Evolutionary conservation across 2,113 vertebrate genomes (phyloP).

Genomic region (Ophthalmolycus amberensis): DNA sequence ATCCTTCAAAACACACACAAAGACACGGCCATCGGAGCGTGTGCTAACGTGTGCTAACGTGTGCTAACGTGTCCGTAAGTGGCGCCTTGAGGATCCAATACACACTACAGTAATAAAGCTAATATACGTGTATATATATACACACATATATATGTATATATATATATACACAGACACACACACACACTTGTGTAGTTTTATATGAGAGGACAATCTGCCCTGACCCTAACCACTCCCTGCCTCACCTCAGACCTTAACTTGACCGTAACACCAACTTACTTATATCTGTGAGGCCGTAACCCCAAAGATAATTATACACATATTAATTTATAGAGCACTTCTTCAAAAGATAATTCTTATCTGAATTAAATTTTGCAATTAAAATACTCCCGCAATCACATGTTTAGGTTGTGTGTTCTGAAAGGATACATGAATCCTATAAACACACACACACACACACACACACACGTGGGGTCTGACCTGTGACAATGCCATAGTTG

Average conservation of each 20-base stretch:
- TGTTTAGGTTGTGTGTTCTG: slow-evolving; percentile 5
- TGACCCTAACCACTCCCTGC: neutral
- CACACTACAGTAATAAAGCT: slow-evolving; percentile 16
- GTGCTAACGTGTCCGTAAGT: slow-evolving; percentile 32
- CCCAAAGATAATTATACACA: neutral
- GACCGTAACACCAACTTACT: neutral
- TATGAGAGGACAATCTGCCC: neutral
- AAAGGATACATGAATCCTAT: slow-evolving; percentile 18
- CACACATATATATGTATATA: neutral
- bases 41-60: slow-evolving; percentile 43
- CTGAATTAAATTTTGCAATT: neutral
- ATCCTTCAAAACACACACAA: slow-evolving; percentile 54
- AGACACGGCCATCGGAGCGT: slow-evolving; percentile 46
- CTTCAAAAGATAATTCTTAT: neutral
- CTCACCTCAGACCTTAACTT: neutral
- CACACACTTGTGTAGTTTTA: neutral
- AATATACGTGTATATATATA: neutral
- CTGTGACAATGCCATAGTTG: slow-evolving; percentile 98
- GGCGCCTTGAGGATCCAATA: slow-evolving; percentile 29
- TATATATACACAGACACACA: neutral
- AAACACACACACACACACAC: neutral
- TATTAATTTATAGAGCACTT: neutral
- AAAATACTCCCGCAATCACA: neutral
- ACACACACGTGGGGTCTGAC: slow-evolving; percentile 78
- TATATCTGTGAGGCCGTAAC: neutral